Evolutionary conservation across 37 sponge, comb jelly and placozoan genomes (phyloP), one percentile per base, ranked within the genome.

Genomic region (Halisarca cf. caerulea): DNA sequence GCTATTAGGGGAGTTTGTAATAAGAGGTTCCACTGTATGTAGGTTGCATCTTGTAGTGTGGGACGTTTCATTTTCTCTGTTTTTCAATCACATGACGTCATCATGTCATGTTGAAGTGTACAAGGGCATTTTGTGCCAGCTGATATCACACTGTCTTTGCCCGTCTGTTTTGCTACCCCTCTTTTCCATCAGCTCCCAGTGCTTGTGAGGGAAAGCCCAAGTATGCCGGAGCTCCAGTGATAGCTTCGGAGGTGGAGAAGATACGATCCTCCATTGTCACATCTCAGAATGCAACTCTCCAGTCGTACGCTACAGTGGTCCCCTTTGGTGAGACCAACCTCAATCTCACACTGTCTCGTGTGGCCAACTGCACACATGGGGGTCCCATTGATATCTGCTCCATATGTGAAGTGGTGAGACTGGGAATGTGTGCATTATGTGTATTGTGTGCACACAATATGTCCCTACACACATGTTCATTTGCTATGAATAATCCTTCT

Each of bases 311-410:
- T 15, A 27, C 32, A 4, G 78, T 85, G 62, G 60, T 85, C 25
- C 74, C 71, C 61, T 85, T 85, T 85, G 86, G 86, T 4, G 78
- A 75, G 86, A 85, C 86, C 4, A 44, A 85, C 51, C 45, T 77
- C 34, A 85, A 85, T 45, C 66, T 85, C 59, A 85, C 86, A 6
- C 40, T 85, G 34, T 78, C 86, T 25, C 27, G 86, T 36, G 79
- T 85, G 64, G 78, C 58, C 44, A 85, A 85, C 66, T 85, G 86
- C 28, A 75, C 86, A 33, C 58, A 47, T 1, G 86, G 86, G 3
- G 86, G 86, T 59, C 86, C 86, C 25, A 1, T 85, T 42, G 86
- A 85, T n/a, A 85, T 85, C 66, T 85, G 86, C 39, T 45, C 59
- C 28, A 28, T 85, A 15, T 85, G 86, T 41, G 28, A 35, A 60